These are phyloP conservation scores for Crossaster papposus DNA, from an alignment of 53 echinoderm and acorn worm genomes.

Conservation along the genomic window DNA sequence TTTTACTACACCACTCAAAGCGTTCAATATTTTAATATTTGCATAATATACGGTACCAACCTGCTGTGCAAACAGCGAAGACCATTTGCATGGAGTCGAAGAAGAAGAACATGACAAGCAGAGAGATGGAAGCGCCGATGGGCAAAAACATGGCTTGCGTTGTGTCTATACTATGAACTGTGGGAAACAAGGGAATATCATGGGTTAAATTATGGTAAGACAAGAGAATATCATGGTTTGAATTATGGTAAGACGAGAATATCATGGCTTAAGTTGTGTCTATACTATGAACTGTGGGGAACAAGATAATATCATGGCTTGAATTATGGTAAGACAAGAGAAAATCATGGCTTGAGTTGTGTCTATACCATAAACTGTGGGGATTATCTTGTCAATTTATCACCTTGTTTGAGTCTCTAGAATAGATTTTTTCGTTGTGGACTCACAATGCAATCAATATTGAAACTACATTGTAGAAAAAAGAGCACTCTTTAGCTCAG, in stretches of 20 bases:
- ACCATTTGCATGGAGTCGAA: constrained; percentile 99
- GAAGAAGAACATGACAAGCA: constrained; percentile 99
- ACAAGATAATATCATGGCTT: neutral
- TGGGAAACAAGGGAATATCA: constrained; percentile 7
- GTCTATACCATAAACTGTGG: constrained; percentile 91
- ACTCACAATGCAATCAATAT: too few species aligned
- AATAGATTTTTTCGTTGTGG: too few species aligned
- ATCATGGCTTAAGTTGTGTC: constrained; percentile 94
- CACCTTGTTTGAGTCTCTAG: neutral
- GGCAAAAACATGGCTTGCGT: constrained; percentile 99
- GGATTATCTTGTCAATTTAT: neutral
- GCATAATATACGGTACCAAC: too few species aligned
- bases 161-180: constrained; percentile 98
- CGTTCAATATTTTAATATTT: too few species aligned
- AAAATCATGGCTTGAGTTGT: constrained; percentile 84
- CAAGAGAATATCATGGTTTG: neutral
- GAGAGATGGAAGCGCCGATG: constrained; percentile 96
- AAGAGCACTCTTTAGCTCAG: too few species aligned
- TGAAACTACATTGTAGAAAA: too few species aligned
- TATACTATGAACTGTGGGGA: constrained; percentile 85
- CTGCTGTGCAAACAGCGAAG: constrained; percentile 99
- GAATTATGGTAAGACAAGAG: neutral
- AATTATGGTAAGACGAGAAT: neutral
- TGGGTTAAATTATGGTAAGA: neutral
- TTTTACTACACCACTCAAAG: too few species aligned